phyloP scores from a whole-genome alignment of 2,888 invertebrate species.

The Lutraria lutraria region DNA sequence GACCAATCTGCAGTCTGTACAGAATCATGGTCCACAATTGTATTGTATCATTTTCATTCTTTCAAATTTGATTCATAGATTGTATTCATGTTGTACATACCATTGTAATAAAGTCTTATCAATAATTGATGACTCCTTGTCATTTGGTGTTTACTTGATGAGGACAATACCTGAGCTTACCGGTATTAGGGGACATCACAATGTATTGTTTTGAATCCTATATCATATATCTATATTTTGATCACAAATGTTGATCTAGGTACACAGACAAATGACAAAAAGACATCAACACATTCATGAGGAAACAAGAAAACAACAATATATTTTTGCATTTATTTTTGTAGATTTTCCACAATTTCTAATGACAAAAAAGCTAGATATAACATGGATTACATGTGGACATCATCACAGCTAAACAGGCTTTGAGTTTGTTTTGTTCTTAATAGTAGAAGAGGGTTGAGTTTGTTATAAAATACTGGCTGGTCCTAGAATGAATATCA shows the following conservation, averaged over 20 bases:
- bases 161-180: too few species aligned
- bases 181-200: too few species aligned
- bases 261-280: neutral
- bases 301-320: neutral
- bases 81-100: constrained; percentile 16
- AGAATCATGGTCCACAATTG: neutral
- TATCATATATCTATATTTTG: too few species aligned
- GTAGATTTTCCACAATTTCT: constrained; percentile 26
- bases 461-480: neutral
- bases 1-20: too few species aligned
- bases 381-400: constrained; percentile 43
- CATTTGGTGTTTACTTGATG: too few species aligned
- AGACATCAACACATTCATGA: neutral
- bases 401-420: constrained; percentile 64
- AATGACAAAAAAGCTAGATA: constrained; percentile 40
- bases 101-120: constrained; percentile 30
- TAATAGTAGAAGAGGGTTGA: neutral
- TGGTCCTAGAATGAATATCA: neutral
- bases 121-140: neutral
- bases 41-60: neutral
- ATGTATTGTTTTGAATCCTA: too few species aligned
- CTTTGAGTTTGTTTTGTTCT: constrained; percentile 54
- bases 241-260: neutral
- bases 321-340: constrained; percentile 39
- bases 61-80: neutral